Evolutionary conservation across 2,797 vertebrate species (phyloP), one percentile per base, ranked within the genome.

Genomic region (Tenualosa thibaudeaui): DNA sequence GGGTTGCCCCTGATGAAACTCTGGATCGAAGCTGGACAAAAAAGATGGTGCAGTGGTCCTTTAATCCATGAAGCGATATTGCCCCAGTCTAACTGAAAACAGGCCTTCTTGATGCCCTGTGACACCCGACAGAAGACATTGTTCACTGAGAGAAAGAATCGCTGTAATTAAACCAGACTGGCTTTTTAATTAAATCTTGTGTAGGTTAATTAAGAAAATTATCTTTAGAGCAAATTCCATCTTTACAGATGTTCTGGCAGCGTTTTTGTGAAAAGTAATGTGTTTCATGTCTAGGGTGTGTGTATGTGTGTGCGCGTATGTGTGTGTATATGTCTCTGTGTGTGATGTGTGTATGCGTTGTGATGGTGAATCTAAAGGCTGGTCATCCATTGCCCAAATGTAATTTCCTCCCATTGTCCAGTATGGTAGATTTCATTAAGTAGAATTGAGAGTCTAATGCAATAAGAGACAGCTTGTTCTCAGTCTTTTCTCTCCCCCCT

Each of bases 151-250:
- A 60, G 50, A 60, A 89, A 86, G 86, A 88, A 91, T 89, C 81
- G 86, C 84, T 90, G 84, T 92, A 93, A 93, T 94, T 93, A 93
- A 94, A 93, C 89, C 86, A 91, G 89, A 86, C 84, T 81, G 81
- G 85, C 82, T 90, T 90, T 90, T 89, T 93, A 94, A 95, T 95
- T 95, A 93, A 95, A 94, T 94, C 90, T 91, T 92, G 88, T 92
- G 91, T 87, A 87, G 91, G 93, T 94, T 93, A 94, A 95, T 94
- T 94, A 94, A 86, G 86, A 92, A 93, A 92, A 93, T 93, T 91
- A 91, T 93, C 91, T 91, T 88, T 88, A 88, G 91, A 89, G 91
- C 86, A 91, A 91, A 93, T 93, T 91, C 91, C 90, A 89, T 93
- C 90, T 90, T 91, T 91, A 89, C 92, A 92, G 90, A 93, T 94